These are phyloP conservation scores for Enteromius unitaeniatus DNA, from an alignment of 2,797 vertebrate genomes.

Conservation along the genomic window DNA sequence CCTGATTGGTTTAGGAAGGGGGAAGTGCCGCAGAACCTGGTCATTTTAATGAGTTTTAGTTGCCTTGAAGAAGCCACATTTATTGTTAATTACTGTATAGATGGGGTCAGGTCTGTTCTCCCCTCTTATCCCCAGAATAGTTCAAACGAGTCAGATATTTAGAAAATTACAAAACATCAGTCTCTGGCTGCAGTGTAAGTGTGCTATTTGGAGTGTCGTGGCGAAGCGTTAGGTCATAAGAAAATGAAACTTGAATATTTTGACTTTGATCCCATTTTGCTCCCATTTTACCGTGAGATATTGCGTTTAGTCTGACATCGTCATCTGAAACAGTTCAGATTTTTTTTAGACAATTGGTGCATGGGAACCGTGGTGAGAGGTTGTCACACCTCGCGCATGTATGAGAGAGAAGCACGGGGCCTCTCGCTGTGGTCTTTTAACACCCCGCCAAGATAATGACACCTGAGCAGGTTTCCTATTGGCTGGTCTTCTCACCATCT, in stretches of 20 bases:
- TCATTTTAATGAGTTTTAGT: constrained; percentile 79
- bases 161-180: constrained; percentile 48
- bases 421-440: constrained; percentile 61
- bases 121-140: constrained; percentile 65
- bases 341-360: constrained; percentile 44
- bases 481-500: constrained; percentile 56
- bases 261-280: constrained; percentile 45
- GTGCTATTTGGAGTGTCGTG: not conserved
- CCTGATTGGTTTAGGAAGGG: constrained; percentile 78
- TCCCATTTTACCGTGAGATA: constrained; percentile 47
- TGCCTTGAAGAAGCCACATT: constrained; percentile 68
- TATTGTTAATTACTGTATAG: constrained; percentile 75
- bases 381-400: constrained; percentile 57
- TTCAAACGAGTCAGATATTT: constrained; percentile 59
- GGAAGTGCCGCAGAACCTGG: constrained; percentile 69
- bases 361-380: constrained; percentile 51
- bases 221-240: constrained; percentile 33
- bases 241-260: constrained; percentile 49
- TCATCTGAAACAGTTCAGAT: constrained; percentile 35
- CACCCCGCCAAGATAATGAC: constrained; percentile 66
- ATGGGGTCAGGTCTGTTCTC: constrained; percentile 74
- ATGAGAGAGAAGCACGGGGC: constrained; percentile 55
- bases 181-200: constrained; percentile 19
- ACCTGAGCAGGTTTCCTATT: constrained; percentile 61
- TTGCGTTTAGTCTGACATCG: constrained; percentile 42